Conservation (phyloP, 2,888 invertebrate species). For the Leptura quadrifasciata region DNA sequence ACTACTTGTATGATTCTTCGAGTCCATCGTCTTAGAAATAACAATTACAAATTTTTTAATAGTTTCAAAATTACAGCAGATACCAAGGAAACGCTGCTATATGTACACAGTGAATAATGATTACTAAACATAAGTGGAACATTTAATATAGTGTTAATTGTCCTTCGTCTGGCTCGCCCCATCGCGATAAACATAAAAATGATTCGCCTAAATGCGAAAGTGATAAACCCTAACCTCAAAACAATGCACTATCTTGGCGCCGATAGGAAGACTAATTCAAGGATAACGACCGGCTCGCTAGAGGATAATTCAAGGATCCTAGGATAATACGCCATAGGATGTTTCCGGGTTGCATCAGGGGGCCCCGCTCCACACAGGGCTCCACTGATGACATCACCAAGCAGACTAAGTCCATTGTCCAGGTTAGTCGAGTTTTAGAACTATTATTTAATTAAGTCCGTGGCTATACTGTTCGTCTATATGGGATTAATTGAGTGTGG, state of each 20-base stretch:
- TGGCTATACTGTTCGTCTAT: background rate
- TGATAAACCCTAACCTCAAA: constrained; percentile 4
- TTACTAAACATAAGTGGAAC: background rate
- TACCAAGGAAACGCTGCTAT: too few relatives aligned
- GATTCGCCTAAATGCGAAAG: constrained; percentile 20
- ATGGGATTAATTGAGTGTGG: constrained; percentile 5
- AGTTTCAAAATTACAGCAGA: too few relatives aligned
- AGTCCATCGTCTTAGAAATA: too few relatives aligned
- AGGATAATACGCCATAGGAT: constrained; percentile 67
- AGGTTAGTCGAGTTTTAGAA: constrained; percentile 74
- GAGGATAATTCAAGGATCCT: constrained; percentile 48
- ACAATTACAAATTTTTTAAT: too few relatives aligned
- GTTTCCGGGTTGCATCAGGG: constrained; percentile 83
- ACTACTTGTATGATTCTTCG: too few relatives aligned
- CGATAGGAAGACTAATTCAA: constrained; percentile 27
- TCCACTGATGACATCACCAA: constrained; percentile 86
- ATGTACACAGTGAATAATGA: background rate
- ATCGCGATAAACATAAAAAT: constrained; percentile 6
- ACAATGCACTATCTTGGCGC: constrained; percentile 4
- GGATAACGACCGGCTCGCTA: constrained; percentile 37
- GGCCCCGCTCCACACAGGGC: constrained; percentile 82
- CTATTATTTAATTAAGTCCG: constrained; percentile 6
- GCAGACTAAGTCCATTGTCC: constrained; percentile 82
- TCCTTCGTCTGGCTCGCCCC: background rate
- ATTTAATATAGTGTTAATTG: background rate